Evolutionary conservation across 2,888 invertebrate species (phyloP).

Genomic region (Spodoptera exigua): DNA sequence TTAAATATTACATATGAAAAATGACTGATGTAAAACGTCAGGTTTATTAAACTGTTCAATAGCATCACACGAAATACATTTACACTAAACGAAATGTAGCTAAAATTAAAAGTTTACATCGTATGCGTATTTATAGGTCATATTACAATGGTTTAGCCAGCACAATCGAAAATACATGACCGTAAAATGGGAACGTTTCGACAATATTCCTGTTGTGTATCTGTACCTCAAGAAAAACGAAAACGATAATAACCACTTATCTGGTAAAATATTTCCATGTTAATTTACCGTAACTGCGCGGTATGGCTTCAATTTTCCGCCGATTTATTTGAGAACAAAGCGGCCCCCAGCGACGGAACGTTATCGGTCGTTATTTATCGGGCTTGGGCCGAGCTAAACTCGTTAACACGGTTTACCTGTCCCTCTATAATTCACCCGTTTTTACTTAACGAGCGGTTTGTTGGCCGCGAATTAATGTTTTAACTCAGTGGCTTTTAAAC

Average conservation of each 20-base stretch:
- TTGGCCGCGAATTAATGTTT: slow-evolving; percentile 73
- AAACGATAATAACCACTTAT: slow-evolving; percentile 54
- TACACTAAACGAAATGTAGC: too few relatives aligned
- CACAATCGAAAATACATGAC: neutral
- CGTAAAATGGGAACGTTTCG: slow-evolving; percentile 6
- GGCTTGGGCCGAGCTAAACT: slow-evolving; percentile 64
- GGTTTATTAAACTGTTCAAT: too few relatives aligned
- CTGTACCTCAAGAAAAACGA: slow-evolving; percentile 50
- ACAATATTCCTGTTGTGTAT: slow-evolving; percentile 23
- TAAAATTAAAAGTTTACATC: too few relatives aligned
- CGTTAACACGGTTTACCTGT: slow-evolving; percentile 81
- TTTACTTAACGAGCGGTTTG: slow-evolving; percentile 76
- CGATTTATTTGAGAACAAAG: slow-evolving; percentile 73
- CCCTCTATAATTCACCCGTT: slow-evolving; percentile 76
- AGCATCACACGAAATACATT: too few relatives aligned
- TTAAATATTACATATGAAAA: slow-evolving; percentile 5
- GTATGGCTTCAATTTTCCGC: slow-evolving; percentile 69
- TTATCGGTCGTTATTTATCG: slow-evolving; percentile 79
- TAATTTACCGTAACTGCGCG: slow-evolving; percentile 54
- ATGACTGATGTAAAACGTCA: neutral
- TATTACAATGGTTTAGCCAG: too few relatives aligned
- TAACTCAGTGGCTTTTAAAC: slow-evolving; percentile 62
- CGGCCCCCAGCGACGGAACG: slow-evolving; percentile 61
- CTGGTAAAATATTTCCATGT: slow-evolving; percentile 58
- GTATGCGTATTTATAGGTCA: too few relatives aligned